These are phyloP conservation scores for Nibea albiflora DNA, from an alignment of 2,113 vertebrate genomes.

Conservation along the genomic window DNA sequence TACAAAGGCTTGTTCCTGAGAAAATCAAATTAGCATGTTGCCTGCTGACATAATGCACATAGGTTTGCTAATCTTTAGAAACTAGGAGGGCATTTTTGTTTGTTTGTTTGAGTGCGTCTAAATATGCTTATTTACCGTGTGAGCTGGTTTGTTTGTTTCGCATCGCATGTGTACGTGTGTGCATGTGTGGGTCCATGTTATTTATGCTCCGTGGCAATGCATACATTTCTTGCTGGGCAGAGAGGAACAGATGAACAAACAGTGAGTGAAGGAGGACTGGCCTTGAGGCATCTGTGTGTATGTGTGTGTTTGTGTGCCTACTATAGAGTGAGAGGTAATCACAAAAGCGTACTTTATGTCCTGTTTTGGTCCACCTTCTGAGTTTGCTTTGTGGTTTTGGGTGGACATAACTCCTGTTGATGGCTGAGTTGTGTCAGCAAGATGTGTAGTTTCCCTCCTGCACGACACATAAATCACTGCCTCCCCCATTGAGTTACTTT, in stretches of 20 bases:
- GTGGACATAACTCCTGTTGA: constrained; percentile 60
- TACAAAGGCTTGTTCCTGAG: constrained; percentile 20
- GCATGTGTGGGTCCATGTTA: constrained; percentile 48
- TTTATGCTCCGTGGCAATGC: constrained; percentile 53
- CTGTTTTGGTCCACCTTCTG: constrained; percentile 41
- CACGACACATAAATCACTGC: constrained; percentile 53
- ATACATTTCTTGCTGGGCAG: constrained; percentile 61
- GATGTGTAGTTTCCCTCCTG: constrained; percentile 48
- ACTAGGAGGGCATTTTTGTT: constrained; percentile 22
- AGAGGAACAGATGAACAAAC: constrained; percentile 64
- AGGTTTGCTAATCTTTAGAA: constrained; percentile 14
- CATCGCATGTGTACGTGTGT: constrained; percentile 27
- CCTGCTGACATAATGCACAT: not conserved
- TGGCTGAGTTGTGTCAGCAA: constrained; percentile 54
- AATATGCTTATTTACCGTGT: constrained; percentile 48
- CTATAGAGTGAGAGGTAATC: constrained; percentile 28
- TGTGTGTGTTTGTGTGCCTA: not conserved
- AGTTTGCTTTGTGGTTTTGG: constrained; percentile 54
- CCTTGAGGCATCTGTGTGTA: constrained; percentile 19
- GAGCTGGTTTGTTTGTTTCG: constrained; percentile 44
- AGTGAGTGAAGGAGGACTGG: constrained; percentile 32
- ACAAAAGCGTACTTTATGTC: constrained; percentile 44
- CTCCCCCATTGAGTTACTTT: constrained; percentile 36
- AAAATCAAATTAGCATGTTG: constrained; percentile 45
- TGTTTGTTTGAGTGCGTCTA: constrained; percentile 35